Percentiles rank a stretch among this genome's conserved stretches.
These are phyloP conservation scores for Contarinia nasturtii DNA, from an alignment of 1,140 invertebrate genomes.

Conservation along the genomic window DNA sequence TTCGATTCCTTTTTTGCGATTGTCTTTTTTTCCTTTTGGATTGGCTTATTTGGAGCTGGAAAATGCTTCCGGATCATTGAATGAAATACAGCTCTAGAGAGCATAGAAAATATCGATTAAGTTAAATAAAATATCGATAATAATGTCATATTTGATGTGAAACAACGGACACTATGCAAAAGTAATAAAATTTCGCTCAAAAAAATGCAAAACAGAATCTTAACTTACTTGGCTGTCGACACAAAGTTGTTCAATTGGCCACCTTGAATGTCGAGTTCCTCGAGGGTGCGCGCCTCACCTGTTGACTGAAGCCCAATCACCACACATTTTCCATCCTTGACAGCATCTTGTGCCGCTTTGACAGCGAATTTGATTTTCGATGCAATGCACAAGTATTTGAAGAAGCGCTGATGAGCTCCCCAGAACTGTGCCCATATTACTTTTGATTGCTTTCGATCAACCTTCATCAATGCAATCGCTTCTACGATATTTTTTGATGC, in stretches of 20 bases:
- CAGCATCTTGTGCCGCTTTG: conserved; percentile 58
- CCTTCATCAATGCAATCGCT: conserved; percentile 76
- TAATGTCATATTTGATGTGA: too few relatives aligned
- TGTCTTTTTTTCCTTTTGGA: too few relatives aligned
- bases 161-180: too few relatives aligned
- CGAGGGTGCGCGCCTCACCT: conserved; percentile 83
- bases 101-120: too few relatives aligned
- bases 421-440: conserved; percentile 94
- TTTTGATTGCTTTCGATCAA: conserved; percentile 67
- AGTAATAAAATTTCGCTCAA: too few relatives aligned
- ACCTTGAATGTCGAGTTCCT: conserved; percentile 80
- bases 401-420: conserved; percentile 96
- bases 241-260: conserved; percentile 92
- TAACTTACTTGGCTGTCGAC: conserved; percentile 67
- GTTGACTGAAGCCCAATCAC: conserved; percentile 95
- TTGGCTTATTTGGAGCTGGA: too few relatives aligned
- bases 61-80: too few relatives aligned
- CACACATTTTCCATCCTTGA: conserved; percentile 88
- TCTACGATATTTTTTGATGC: conserved; percentile 80
- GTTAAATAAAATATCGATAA: too few relatives aligned
- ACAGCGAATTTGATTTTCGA: conserved; percentile 77
- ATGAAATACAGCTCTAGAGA: too few relatives aligned
- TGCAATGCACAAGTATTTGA: conserved; percentile 95
- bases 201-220: too few relatives aligned
- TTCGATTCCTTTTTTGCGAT: too few relatives aligned